These are phyloP conservation scores for Amblyornis subalaris DNA, from an alignment of 2,113 vertebrate species.

Conservation along the genomic window DNA sequence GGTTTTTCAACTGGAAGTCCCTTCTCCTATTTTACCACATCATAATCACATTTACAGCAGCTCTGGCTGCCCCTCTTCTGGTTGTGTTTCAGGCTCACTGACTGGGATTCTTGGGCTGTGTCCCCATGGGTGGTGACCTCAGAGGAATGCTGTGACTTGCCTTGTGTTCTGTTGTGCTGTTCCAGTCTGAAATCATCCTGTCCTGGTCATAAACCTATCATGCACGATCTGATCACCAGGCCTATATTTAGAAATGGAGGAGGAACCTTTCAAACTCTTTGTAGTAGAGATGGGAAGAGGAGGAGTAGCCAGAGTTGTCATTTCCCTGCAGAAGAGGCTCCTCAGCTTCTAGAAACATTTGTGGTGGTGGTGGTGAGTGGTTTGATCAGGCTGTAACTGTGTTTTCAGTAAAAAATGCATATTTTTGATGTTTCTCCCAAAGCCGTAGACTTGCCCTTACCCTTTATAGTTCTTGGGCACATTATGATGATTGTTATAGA, in stretches of 20 bases:
- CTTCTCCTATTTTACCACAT: not conserved
- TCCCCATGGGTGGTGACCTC: not conserved
- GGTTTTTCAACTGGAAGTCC: not conserved
- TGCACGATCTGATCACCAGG: not conserved
- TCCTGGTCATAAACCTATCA: not conserved
- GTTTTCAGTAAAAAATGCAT: not conserved
- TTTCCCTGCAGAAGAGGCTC: not conserved
- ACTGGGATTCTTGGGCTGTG: not conserved
- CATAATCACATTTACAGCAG: not conserved
- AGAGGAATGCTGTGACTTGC: not conserved
- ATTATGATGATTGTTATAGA: rapidly evolving
- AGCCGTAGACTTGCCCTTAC: not conserved
- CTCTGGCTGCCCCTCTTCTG: not conserved
- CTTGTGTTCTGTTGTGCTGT: not conserved
- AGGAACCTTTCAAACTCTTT: not conserved
- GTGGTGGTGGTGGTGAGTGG: not conserved
- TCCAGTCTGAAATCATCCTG: not conserved
- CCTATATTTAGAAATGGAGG: not conserved
- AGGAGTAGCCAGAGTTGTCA: not conserved
- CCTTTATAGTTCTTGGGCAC: not conserved
- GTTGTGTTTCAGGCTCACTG: not conserved
- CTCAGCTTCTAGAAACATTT: not conserved
- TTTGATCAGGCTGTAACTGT: not conserved
- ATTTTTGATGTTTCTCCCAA: not conserved
- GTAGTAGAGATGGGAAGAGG: not conserved